Percentiles rank a stretch among this genome's conserved stretches.
phyloP scores from a whole-genome alignment of 2,113 vertebrate genomes.

The Gavia stellata region DNA sequence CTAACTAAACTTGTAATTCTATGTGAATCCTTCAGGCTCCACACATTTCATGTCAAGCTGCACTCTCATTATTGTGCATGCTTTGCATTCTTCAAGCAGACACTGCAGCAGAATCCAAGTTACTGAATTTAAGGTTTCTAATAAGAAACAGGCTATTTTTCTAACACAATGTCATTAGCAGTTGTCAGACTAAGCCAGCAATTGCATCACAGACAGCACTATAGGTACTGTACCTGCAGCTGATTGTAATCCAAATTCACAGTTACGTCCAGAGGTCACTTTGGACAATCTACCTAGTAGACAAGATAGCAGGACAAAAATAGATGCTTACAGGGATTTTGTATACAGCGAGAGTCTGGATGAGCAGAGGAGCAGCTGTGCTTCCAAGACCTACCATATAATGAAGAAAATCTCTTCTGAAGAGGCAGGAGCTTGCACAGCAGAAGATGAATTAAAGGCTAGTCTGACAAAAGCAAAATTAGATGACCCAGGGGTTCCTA shows the following conservation, averaged over 20 bases:
- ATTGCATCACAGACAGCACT: not conserved
- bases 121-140: not conserved
- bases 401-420: slow-evolving; percentile 32
- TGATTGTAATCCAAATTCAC: not conserved
- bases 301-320: not conserved
- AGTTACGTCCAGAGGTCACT: not conserved
- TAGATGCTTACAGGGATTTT: not conserved
- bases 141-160: not conserved
- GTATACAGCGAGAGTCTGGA: not conserved
- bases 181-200: not conserved
- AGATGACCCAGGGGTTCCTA: not conserved
- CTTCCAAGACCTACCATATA: not conserved
- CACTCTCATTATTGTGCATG: not conserved
- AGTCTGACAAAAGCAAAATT: slow-evolving; percentile 17
- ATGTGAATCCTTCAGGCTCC: not conserved
- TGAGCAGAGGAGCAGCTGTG: not conserved
- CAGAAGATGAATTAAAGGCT: not conserved
- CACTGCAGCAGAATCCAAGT: not conserved
- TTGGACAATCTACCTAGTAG: not conserved
- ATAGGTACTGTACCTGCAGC: not conserved
- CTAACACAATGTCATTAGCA: not conserved
- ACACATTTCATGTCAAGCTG: not conserved
- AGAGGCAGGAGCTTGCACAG: slow-evolving; percentile 10
- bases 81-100: not conserved
- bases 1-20: not conserved